Percentiles rank a stretch among this genome's conserved stretches.
These are phyloP conservation scores for Macaca mulatta DNA, from an alignment of 2,113 vertebrate genomes.

Conservation along the genomic window DNA sequence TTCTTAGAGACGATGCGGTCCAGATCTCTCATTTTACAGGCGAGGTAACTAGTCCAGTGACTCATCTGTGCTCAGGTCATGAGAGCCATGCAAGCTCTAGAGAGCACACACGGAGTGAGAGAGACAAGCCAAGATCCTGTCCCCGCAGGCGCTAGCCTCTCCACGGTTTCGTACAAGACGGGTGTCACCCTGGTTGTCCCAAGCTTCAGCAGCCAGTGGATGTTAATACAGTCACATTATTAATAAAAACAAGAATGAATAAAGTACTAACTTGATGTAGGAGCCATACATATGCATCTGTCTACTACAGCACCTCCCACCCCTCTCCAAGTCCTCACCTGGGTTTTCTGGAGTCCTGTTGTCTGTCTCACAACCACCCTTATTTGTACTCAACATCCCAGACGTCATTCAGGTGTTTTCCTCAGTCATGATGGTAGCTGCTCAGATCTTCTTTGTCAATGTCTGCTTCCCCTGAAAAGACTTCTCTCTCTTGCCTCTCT, in stretches of 20 bases:
- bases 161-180: accelerated
- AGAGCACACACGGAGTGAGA: neutral
- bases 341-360: neutral
- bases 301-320: neutral
- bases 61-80: accelerated
- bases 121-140: neutral
- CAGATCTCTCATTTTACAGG: neutral
- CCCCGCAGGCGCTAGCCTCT: neutral
- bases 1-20: neutral
- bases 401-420: neutral
- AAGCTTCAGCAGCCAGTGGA: neutral
- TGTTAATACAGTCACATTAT: neutral
- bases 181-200: too few species aligned
- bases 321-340: neutral
- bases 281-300: neutral
- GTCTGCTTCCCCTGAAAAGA: accelerated
- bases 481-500: neutral
- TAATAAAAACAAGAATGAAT: neutral
- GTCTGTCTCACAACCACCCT: too few species aligned
- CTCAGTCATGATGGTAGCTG: neutral
- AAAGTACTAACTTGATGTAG: neutral
- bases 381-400: accelerated
- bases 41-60: neutral
- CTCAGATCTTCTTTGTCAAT: neutral
- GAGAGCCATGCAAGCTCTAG: neutral